These are phyloP conservation scores for Antedon mediterranea DNA, from an alignment of 53 echinoderm and acorn worm genomes.

Conservation along the genomic window DNA sequence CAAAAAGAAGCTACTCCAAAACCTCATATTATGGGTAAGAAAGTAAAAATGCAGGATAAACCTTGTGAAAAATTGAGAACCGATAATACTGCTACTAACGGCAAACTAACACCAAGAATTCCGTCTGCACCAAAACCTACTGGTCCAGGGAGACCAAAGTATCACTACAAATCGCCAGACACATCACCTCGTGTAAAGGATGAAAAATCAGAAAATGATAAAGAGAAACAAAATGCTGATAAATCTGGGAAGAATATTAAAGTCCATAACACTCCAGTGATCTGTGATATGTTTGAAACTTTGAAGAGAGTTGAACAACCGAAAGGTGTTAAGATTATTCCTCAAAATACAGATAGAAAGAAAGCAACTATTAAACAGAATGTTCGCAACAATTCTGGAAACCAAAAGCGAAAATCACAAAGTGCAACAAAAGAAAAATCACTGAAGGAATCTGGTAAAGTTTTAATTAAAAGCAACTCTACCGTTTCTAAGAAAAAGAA, in stretches of 20 bases:
- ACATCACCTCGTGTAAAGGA: constrained; percentile 22
- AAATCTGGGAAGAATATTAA: background rate
- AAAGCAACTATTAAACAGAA: background rate
- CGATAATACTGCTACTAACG: background rate
- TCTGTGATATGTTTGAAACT: constrained; percentile 59
- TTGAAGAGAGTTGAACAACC: constrained; percentile 18
- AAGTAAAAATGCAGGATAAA: background rate
- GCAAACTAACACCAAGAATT: constrained; percentile 1
- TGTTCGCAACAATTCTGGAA: constrained; percentile 12
- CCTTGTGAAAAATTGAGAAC: background rate
- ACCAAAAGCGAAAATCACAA: background rate
- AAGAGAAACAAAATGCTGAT: background rate
- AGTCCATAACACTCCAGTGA: constrained; percentile 46
- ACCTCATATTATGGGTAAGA: background rate
- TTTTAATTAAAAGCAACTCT: background rate
- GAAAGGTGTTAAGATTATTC: constrained; percentile 2
- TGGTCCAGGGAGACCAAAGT: constrained; percentile 8
- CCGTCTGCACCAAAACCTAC: background rate
- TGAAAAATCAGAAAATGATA: background rate
- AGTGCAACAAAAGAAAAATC: constrained; percentile 19
- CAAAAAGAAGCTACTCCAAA: background rate
- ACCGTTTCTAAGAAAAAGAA: background rate
- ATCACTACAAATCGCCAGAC: constrained; percentile 28
- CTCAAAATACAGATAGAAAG: background rate
- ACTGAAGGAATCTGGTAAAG: constrained; percentile 4